Conservation (phyloP, 2,797 vertebrate genomes). For the Cirrhinus mrigala region DNA sequence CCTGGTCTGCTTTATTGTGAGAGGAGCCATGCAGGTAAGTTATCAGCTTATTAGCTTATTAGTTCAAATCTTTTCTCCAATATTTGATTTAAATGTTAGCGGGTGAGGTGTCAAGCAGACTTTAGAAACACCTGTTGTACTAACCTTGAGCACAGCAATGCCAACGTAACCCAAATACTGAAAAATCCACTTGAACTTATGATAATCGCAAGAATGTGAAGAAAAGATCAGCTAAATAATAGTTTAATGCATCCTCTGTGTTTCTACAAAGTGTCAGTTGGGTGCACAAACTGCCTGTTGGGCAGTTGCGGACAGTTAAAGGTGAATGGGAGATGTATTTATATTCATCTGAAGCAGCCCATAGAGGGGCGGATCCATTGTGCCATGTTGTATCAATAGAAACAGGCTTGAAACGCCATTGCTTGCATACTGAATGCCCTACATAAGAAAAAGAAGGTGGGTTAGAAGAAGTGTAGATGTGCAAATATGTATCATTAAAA, state of each 20-base stretch:
- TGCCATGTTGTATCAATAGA: slow-evolving; percentile 49
- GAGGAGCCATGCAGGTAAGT: slow-evolving; percentile 14
- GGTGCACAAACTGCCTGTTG: slow-evolving; percentile 71
- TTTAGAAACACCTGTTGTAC: slow-evolving; percentile 76
- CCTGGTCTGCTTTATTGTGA: neutral
- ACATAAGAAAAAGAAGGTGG: neutral
- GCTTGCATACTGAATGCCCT: neutral
- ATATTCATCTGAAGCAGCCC: slow-evolving; percentile 75
- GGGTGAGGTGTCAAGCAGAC: slow-evolving; percentile 52
- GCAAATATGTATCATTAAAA: neutral
- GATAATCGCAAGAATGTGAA: slow-evolving; percentile 14
- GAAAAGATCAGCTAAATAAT: neutral
- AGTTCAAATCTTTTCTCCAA: slow-evolving; percentile 10
- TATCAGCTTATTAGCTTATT: slow-evolving; percentile 11
- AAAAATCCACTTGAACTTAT: slow-evolving; percentile 22
- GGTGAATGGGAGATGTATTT: slow-evolving; percentile 72
- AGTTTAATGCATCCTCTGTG: slow-evolving; percentile 59
- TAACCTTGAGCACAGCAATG: slow-evolving; percentile 80
- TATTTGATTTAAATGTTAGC: slow-evolving; percentile 62
- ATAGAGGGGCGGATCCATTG: slow-evolving; percentile 44
- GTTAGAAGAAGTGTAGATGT: neutral
- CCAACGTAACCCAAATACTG: slow-evolving; percentile 43
- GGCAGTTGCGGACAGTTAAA: slow-evolving; percentile 75
- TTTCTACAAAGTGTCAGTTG: slow-evolving; percentile 55
- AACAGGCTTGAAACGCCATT: slow-evolving; percentile 8